Conservation (phyloP, 2,797 vertebrate genomes). For the Tokudaia tokunoshimensis region DNA sequence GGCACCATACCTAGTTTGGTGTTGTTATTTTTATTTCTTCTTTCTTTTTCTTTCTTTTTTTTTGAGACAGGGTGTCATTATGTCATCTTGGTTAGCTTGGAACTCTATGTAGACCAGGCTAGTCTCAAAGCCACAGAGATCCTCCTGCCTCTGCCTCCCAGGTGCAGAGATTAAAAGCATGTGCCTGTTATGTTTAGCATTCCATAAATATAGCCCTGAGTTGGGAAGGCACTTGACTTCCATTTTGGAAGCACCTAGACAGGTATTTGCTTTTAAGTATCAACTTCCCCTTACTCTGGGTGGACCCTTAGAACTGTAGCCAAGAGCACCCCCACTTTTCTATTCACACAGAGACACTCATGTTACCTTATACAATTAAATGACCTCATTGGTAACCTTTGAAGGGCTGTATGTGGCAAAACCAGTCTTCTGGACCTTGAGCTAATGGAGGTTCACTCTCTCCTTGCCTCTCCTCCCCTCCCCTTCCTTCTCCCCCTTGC, state of each 20-base stretch:
- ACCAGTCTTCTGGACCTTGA: neutral
- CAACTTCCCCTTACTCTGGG: neutral
- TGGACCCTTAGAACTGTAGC: neutral
- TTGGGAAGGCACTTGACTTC: neutral
- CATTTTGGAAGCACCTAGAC: neutral
- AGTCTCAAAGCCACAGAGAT: neutral
- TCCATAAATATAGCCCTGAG: neutral
- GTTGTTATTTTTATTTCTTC: neutral
- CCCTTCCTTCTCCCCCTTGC: neutral
- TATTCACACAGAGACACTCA: neutral
- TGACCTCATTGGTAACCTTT: neutral
- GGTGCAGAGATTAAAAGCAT: neutral
- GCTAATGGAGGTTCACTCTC: conserved; percentile 30
- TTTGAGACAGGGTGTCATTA: neutral
- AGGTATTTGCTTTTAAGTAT: conserved; percentile 4
- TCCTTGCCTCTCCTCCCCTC: neutral
- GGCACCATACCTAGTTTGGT: neutral
- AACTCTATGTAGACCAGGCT: neutral
- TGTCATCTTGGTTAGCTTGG: neutral
- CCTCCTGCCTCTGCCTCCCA: neutral
- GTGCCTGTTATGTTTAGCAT: neutral
- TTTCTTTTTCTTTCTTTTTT: neutral
- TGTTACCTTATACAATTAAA: neutral
- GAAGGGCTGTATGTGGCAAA: neutral
- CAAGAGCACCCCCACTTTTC: neutral